These are phyloP conservation scores for Styela plicata DNA, from an alignment of 23 tunicate genomes.

Conservation along the genomic window DNA sequence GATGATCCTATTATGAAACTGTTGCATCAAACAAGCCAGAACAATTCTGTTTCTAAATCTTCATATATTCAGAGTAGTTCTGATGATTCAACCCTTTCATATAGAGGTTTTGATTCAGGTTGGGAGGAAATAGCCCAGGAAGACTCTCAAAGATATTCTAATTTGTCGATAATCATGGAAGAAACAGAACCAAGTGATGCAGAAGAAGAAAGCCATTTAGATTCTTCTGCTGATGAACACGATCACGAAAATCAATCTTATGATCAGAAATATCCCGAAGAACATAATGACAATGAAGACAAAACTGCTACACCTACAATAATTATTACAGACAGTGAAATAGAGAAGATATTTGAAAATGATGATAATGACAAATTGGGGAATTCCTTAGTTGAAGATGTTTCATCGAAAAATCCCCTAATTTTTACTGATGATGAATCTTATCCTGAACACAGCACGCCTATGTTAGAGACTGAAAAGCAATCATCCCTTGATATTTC, in stretches of 20 bases:
- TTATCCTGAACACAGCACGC: too few relatives aligned
- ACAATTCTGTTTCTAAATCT: background rate
- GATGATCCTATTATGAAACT: background rate
- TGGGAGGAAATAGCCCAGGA: conserved; percentile 27
- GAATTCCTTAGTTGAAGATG: too few relatives aligned
- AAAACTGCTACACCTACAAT: background rate
- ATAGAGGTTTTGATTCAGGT: conserved; percentile 17
- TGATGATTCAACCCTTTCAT: background rate
- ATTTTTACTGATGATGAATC: too few relatives aligned
- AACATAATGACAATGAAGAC: background rate
- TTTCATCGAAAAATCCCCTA: too few relatives aligned
- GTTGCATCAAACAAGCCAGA: background rate
- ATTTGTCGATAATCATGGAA: conserved; percentile 3
- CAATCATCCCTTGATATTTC: too few relatives aligned
- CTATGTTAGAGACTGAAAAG: too few relatives aligned
- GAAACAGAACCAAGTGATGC: conserved; percentile 29
- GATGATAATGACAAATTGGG: too few relatives aligned
- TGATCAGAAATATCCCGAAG: background rate
- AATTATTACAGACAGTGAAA: background rate
- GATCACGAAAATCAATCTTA: background rate
- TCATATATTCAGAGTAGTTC: background rate
- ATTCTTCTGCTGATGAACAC: background rate
- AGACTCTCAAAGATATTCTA: background rate
- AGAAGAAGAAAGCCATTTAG: background rate
- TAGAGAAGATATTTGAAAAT: too few relatives aligned